phyloP scores from a whole-genome alignment of 2,113 vertebrate genomes.

The Trichomycterus rosablanca region DNA sequence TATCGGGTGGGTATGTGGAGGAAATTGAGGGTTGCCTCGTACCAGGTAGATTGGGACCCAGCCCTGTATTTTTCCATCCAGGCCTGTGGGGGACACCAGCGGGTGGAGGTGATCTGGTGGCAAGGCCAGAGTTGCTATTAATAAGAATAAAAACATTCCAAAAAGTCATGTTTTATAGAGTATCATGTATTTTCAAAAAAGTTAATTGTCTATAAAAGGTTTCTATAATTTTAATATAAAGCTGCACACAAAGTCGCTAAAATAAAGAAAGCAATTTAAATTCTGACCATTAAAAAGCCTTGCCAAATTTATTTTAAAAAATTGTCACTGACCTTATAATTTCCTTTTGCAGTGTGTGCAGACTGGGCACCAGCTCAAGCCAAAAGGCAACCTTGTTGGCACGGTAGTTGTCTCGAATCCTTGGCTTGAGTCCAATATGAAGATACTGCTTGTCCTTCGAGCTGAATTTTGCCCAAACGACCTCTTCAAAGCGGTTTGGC shows the following conservation, averaged over 20 bases:
- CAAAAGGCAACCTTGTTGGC: constrained; percentile 98
- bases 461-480: constrained; percentile 97
- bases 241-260: too few species aligned
- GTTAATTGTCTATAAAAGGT: too few species aligned
- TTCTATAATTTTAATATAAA: too few species aligned
- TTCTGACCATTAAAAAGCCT: too few species aligned
- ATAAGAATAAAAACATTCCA: not conserved
- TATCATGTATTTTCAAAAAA: too few species aligned
- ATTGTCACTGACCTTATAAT: constrained; percentile 71
- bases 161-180: not conserved
- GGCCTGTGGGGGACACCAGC: constrained; percentile 71
- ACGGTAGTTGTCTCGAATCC: constrained; percentile 96
- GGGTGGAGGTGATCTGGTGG: constrained; percentile 80
- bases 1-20: constrained; percentile 80
- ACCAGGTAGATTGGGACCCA: constrained; percentile 46
- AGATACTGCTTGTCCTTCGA: constrained; percentile 98
- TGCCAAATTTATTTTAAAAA: too few species aligned
- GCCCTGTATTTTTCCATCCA: constrained; percentile 68
- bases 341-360: constrained; percentile 87
- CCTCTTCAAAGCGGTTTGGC: constrained; percentile 97
- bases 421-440: constrained; percentile 96
- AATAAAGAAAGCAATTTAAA: too few species aligned
- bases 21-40: constrained; percentile 55
- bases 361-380: constrained; percentile 94
- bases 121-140: constrained; percentile 1